phyloP scores from a whole-genome alignment of 2,113 vertebrate species.

The Aepyceros melampus region DNA sequence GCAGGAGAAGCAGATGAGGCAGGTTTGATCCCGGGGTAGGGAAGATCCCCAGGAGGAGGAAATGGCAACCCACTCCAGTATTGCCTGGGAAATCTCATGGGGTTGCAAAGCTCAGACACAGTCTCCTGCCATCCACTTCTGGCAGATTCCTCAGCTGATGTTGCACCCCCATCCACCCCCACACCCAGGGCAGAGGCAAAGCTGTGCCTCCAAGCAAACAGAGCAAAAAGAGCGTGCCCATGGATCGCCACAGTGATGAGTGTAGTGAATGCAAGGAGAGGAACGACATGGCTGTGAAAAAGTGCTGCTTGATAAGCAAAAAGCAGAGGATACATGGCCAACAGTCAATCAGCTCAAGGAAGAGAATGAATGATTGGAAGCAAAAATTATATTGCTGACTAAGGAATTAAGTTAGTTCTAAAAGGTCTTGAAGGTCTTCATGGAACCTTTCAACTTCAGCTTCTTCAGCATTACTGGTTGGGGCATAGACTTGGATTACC shows the following conservation, averaged over 20 bases:
- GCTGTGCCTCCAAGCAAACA: conserved; percentile 88
- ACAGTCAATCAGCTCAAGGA: conserved; percentile 98
- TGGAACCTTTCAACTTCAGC: no score
- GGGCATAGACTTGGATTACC: no score
- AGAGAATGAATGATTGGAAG: conserved; percentile 97
- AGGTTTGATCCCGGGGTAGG: background rate
- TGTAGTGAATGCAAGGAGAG: conserved; percentile 92
- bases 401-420: conserved; percentile 89
- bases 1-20: background rate
- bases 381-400: conserved; percentile 97
- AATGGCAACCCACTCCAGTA: background rate
- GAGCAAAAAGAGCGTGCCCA: conserved; percentile 84
- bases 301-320: conserved; percentile 98
- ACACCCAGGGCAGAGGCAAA: conserved; percentile 88
- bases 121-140: conserved; percentile 81
- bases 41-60: background rate
- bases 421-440: no score
- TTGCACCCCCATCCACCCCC: conserved; percentile 70
- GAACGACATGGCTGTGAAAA: conserved; percentile 98
- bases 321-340: conserved; percentile 95
- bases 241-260: conserved; percentile 94
- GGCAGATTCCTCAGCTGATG: conserved; percentile 91
- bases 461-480: no score
- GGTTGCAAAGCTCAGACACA: conserved; percentile 73
- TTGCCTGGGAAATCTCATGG: background rate